phyloP scores from a whole-genome alignment of 2,888 invertebrate genomes.

The Stenoptilia bipunctidactyla region DNA sequence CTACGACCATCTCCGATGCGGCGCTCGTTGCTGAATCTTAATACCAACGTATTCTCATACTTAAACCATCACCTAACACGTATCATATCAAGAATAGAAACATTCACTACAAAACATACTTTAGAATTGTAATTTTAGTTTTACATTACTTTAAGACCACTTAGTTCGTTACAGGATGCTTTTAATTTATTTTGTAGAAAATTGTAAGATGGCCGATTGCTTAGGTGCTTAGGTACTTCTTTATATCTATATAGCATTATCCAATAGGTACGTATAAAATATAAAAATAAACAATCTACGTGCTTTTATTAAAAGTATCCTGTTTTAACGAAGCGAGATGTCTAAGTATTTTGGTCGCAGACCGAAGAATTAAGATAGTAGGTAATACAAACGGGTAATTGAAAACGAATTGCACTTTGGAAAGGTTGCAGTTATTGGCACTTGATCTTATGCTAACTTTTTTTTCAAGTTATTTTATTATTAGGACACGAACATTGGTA shows the following conservation, averaged over 20 bases:
- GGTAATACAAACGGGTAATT: constrained; percentile 31
- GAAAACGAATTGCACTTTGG: constrained; percentile 61
- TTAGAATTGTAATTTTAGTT: constrained; percentile 33
- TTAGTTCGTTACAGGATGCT: constrained; percentile 36
- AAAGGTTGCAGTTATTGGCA: constrained; percentile 59
- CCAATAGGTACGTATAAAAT: not conserved
- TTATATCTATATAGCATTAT: too few species aligned
- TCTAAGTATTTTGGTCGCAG: constrained; percentile 5
- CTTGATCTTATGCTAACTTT: constrained; percentile 57
- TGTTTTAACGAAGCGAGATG: constrained; percentile 35
- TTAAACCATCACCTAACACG: constrained; percentile 20
- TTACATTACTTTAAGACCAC: constrained; percentile 24
- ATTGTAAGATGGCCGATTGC: not conserved
- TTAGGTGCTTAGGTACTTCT: not conserved
- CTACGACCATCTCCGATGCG: not conserved
- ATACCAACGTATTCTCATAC: not conserved
- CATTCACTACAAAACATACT: constrained; percentile 60
- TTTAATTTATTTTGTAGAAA: constrained; percentile 18
- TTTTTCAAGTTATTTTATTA: constrained; percentile 14
- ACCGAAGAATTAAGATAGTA: constrained; percentile 6
- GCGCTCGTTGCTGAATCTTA: not conserved
- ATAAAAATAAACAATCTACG: not conserved
- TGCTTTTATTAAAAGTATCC: constrained; percentile 27
- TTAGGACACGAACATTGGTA: too few species aligned
- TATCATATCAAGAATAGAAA: constrained; percentile 40